Conservation (phyloP, 2,888 invertebrate species). For the Pyralis farinalis region DNA sequence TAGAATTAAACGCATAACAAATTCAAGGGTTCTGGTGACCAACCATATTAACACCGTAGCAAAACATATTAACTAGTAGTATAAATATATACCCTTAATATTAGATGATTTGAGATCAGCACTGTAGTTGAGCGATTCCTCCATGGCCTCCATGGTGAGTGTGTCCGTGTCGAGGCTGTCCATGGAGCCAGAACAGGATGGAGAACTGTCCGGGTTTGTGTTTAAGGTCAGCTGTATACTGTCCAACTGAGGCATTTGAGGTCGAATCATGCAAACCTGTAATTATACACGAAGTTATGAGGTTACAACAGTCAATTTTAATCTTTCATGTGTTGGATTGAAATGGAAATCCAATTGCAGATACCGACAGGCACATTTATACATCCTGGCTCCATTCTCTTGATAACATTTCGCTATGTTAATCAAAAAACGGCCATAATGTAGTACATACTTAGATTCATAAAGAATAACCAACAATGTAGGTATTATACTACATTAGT, state of each 20-base stretch:
- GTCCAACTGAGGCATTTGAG: constrained; percentile 85
- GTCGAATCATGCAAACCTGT: constrained; percentile 73
- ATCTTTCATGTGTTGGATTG: too few relatives aligned
- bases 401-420: too few relatives aligned
- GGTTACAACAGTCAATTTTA: neutral
- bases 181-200: constrained; percentile 68
- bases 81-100: constrained; percentile 57
- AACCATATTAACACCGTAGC: too few relatives aligned
- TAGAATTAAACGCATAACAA: too few relatives aligned
- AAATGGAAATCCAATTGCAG: neutral
- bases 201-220: constrained; percentile 63
- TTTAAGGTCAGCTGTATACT: constrained; percentile 78
- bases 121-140: constrained; percentile 63
- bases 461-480: too few relatives aligned
- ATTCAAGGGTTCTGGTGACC: too few relatives aligned
- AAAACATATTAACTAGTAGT: too few relatives aligned
- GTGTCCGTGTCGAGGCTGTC: constrained; percentile 69
- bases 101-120: constrained; percentile 63
- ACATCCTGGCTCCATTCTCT: too few relatives aligned
- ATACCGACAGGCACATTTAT: too few relatives aligned
- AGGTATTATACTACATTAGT: too few relatives aligned
- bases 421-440: too few relatives aligned
- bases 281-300: constrained; percentile 26
- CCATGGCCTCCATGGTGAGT: constrained; percentile 68
- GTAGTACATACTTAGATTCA: too few relatives aligned